Evolutionary conservation across 1,140 invertebrate genomes (phyloP).

Genomic region (Drosophila asahinai): DNA sequence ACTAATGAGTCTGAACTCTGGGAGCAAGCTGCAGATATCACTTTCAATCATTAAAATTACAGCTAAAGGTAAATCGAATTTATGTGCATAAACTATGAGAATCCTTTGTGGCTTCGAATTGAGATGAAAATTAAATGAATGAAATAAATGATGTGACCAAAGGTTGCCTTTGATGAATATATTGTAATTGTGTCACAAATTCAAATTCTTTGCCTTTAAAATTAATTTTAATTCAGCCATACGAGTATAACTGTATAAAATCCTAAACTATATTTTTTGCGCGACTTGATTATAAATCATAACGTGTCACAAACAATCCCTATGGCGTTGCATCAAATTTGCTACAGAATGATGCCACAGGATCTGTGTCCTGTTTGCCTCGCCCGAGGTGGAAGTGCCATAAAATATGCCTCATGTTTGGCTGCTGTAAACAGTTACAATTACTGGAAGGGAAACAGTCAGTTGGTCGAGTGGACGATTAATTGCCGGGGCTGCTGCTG

Average conservation of each 20-base stretch:
- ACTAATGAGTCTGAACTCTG: neutral
- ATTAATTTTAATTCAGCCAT: neutral
- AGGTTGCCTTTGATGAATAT: too few relatives aligned
- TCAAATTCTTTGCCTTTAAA: too few relatives aligned
- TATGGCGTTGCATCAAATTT: constrained; percentile 32
- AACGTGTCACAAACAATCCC: constrained; percentile 31
- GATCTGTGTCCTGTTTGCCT: too few relatives aligned
- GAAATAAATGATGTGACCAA: neutral
- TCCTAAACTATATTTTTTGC: neutral
- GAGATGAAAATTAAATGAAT: neutral
- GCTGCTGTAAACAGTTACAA: constrained; percentile 58
- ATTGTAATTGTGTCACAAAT: too few relatives aligned
- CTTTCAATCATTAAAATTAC: constrained; percentile 1
- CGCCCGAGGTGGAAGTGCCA: neutral
- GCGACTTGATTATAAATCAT: constrained; percentile 25
- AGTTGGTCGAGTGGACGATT: constrained; percentile 51
- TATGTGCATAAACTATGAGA: neutral
- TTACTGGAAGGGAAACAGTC: constrained; percentile 36
- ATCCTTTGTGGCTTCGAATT: neutral
- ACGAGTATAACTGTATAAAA: neutral
- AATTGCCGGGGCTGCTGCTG: constrained; percentile 35
- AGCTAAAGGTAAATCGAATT: neutral
- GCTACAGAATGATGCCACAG: constrained; percentile 11
- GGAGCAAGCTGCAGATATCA: neutral
- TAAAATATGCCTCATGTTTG: constrained; percentile 56